Base-by-base conservation (phyloP, 2,797 vertebrate genomes). In the Hypotaenidia okinawae region DNA sequence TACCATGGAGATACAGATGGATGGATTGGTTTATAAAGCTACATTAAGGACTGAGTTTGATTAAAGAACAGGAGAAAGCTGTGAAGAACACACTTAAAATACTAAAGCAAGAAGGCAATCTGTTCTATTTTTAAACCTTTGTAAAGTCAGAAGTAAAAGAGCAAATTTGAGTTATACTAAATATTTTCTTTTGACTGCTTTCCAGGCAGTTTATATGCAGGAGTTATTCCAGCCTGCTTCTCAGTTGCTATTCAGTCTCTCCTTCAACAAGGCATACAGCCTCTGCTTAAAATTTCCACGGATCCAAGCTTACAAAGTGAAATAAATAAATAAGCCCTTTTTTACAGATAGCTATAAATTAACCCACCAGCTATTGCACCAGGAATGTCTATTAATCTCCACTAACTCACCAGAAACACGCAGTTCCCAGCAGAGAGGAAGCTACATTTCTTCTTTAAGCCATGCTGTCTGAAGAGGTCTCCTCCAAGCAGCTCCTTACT, bases 361-460 rank as follows among this genome's bases (percentile, higher is more conserved):
- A 91, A 89, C 95, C 92, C 93, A 85, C 51, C 90, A 68, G 82
- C 58, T 33, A 72, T 75, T 4, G n/a, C 79, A 74, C 72, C 75
- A 91, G 87, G 72, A 90, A 82, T 52, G 79, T 24, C 78, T 3
- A 0, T 88, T 81, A 35, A 67, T 75, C 84, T 73, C 77, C 0
- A 14, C 35, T 13, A 61, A 89, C 97, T 97, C 93, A 97, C 97
- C 97, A 87, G 85, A 94, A 91, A 77, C 41, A 30, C 0, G 54
- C 63, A 32, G 87, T 33, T 94, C 81, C 83, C 77, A 70, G 89
- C 70, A 64, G 73, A 70, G 79, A 62, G 76, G 92, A 90, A 89
- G 81, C 39, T 89, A 83, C 91, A 89, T 94, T 41, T 84, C 87
- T 93, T 87, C 81, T 82, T 69, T 45, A 43, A 92, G 80, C 52